These are phyloP conservation scores for Rutpela maculata DNA, from an alignment of 2,888 invertebrate species.

Conservation along the genomic window DNA sequence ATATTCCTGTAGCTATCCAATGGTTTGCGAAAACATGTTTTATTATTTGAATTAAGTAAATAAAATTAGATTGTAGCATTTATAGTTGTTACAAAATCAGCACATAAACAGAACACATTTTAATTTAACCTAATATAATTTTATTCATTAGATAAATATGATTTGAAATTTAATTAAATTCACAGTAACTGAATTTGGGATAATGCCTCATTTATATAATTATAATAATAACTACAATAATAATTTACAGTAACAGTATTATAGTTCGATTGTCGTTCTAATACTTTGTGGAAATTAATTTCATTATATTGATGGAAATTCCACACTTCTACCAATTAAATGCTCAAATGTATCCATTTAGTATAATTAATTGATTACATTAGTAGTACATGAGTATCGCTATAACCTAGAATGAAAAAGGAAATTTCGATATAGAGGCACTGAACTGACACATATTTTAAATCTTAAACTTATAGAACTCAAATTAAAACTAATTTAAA, in stretches of 20 bases:
- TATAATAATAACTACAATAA: conserved; percentile 39
- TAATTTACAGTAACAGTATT: conserved; percentile 37
- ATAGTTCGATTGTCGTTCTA: conserved; percentile 30
- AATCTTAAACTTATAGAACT: too few species aligned
- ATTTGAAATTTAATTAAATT: conserved; percentile 40
- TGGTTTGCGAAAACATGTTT: background rate
- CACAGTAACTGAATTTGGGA: conserved; percentile 15
- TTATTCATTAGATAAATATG: conserved; percentile 34
- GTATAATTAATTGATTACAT: conserved; percentile 30
- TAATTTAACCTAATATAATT: conserved; percentile 20
- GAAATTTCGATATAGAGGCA: background rate
- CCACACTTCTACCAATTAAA: conserved; percentile 32
- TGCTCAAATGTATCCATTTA: conserved; percentile 36
- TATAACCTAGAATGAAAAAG: background rate
- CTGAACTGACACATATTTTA: too few species aligned
- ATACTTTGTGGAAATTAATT: conserved; percentile 41
- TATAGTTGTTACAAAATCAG: conserved; percentile 6
- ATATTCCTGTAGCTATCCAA: background rate
- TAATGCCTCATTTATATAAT: conserved; percentile 42
- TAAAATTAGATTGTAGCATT: conserved; percentile 1
- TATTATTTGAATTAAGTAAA: conserved; percentile 15
- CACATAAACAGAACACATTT: conserved; percentile 10
- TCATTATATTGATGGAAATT: conserved; percentile 39
- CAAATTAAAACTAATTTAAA: too few species aligned
- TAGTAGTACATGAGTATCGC: conserved; percentile 20